These are phyloP conservation scores for Poecilia velifera DNA, from an alignment of 2,797 vertebrate species.

Conservation along the genomic window DNA sequence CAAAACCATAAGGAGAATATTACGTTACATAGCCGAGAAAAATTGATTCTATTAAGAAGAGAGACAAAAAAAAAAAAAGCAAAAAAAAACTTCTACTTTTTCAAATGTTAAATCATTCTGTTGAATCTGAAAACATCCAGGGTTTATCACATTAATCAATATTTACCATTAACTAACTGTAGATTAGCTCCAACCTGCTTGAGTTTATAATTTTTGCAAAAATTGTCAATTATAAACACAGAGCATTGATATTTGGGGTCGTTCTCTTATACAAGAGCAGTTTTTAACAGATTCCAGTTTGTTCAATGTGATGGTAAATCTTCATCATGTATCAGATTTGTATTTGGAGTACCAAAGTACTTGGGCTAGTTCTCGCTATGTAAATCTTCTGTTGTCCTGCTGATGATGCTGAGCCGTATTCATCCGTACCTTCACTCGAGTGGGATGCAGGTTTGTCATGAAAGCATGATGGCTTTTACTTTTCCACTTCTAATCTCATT, in stretches of 20 bases:
- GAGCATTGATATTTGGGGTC: neutral
- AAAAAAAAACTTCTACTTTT: neutral
- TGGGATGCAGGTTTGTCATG: neutral
- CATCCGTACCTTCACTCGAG: neutral
- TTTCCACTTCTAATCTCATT: neutral
- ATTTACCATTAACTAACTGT: neutral
- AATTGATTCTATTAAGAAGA: neutral
- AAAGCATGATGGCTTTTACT: neutral
- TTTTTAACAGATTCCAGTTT: neutral
- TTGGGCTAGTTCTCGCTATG: neutral
- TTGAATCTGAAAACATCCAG: neutral
- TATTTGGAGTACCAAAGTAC: neutral
- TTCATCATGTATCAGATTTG: neutral
- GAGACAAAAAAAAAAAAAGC: neutral
- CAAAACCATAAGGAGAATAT: neutral
- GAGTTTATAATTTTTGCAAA: neutral
- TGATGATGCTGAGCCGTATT: neutral
- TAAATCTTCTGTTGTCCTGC: neutral
- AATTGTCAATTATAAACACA: neutral
- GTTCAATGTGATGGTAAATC: neutral
- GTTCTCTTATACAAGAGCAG: neutral
- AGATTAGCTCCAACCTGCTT: neutral
- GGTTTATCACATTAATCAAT: neutral
- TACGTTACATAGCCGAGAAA: neutral
- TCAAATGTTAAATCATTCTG: neutral